Evolutionary conservation across 2,888 invertebrate genomes (phyloP), one percentile per base, ranked within the genome.

Genomic region (Andrena camellia): DNA sequence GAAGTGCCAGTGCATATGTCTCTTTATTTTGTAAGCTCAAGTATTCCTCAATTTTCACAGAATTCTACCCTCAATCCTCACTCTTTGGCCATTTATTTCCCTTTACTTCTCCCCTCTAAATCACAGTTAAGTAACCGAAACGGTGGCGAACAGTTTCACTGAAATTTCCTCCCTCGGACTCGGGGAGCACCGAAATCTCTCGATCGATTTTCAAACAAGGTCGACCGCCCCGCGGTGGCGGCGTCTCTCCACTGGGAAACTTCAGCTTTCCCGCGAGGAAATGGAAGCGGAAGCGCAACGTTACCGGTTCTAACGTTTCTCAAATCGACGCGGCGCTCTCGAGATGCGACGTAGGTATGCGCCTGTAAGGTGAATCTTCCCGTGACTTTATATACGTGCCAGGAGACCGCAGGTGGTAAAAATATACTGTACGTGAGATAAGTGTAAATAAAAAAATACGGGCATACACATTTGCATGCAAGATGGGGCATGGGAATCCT

Each of bases 351-450:
- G 8, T n/a, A n/a, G 29, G 50, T 70, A 57, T 75, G 75, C 48
- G 23, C 42, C 59, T 69, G 29, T 50, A n/a, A 57, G 57, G 70
- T 57, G 81, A 67, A 82, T 82, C 81, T 42, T 63, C 67, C 71
- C 7, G 66, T 2, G 69, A n/a, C 66, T 82, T 82, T 83, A 83
- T 83, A 83, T 81, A 81, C 64, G 50, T 13, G 13, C 23, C 31
- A 4, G 6, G 50, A 26, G 33, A 23, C 62, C 62, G 52, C 42
- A 42, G 31, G 72, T 33, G 77, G 81, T 60, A 84, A 82, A 81
- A 73, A 76, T 81, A 78, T 81, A 72, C 67, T 42, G 75, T 69
- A 81, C 88, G 83, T 81, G 78, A 87, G 81, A 87, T 87, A 85
- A 57, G 78, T 85, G 74, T 78, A 75, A 80, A 88, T 13, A 76